Evolutionary conservation across 1,140 invertebrate species (phyloP), one percentile per base, ranked within the genome.

Genomic region (Globodera ellingtonae): DNA sequence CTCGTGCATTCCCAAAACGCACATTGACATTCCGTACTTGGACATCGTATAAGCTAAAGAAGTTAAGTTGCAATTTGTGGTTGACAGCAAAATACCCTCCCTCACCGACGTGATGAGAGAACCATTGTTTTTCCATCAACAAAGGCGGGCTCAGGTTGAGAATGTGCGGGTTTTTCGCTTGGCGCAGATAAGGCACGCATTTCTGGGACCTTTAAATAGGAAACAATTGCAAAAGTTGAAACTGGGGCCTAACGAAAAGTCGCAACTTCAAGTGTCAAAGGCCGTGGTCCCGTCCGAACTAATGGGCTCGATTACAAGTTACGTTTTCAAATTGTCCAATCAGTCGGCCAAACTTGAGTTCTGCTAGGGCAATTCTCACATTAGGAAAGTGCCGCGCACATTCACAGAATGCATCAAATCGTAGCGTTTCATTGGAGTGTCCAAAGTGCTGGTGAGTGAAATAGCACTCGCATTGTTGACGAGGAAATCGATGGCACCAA

Each of bases 1-100:
- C 83, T 94, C 94, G 65, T 95, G 91, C 95, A 98, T 97, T 62
- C 97, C 88, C 15, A 99, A 91, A 1, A 95, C 95, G 90, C 96
- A 98, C 95, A 99, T 95, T 0, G 95, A 97, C 97, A 99, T 99
- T 24, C 97, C 83, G 88, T 97, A 98, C 87, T 99, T 99, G 3
- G 97, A 94, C 93, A 98, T 98, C 0, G 97, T 98, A 89, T 98
- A 98, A 1, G 95, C 96, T 72, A 82, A 18, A 86, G 87, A 47
- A 67, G 1, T 35, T 62, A 62, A 62, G 10, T 62, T 13, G 56
- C 56, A 67, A 7, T 21, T 21, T 67, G 18, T 50, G 24, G 44
- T 13, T 76, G 21, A 21, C 35, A 70, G 7, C 24, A 52, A 72
- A 46, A 52, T 10, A 18, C 24, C 72, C 5, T 24, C 62, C 9